phyloP scores from a whole-genome alignment of 64 coral and sea anemone genomes.

The Orbicella faveolata region DNA sequence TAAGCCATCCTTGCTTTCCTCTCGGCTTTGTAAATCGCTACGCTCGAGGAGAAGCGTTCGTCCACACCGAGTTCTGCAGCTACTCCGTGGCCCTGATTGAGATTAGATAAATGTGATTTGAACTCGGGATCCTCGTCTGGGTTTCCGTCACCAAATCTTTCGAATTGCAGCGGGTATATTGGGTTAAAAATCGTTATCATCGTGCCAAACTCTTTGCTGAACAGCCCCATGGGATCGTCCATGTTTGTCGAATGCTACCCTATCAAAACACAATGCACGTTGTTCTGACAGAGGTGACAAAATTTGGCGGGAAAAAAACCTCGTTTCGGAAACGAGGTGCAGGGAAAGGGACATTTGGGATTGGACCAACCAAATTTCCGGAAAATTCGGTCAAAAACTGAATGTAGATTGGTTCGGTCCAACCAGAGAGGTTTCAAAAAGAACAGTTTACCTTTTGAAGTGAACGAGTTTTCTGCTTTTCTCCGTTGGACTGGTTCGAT shows the following conservation, averaged over 20 bases:
- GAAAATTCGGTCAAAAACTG: too few species aligned
- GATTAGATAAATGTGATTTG: conserved; percentile 29
- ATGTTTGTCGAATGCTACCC: background rate
- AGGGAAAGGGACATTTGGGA: too few species aligned
- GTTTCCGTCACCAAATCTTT: conserved; percentile 68
- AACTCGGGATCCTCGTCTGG: conserved; percentile 65
- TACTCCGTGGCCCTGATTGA: conserved; percentile 31
- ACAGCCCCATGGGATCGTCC: conserved; percentile 30
- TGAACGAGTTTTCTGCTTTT: too few species aligned
- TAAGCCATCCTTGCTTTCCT: conserved; percentile 71
- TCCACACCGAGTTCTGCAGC: conserved; percentile 41
- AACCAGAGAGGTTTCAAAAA: too few species aligned
- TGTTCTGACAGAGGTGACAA: background rate
- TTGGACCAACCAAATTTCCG: too few species aligned
- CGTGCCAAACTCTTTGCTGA: conserved; percentile 57
- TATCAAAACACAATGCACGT: background rate
- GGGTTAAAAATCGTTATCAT: conserved; percentile 76
- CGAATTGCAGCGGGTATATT: conserved; percentile 79
- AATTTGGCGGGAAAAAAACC: conserved; percentile 47
- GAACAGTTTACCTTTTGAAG: too few species aligned
- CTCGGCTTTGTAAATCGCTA: conserved; percentile 66
- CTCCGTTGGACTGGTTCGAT: too few species aligned
- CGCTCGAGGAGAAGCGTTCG: conserved; percentile 33
- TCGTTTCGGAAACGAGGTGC: conserved; percentile 32
- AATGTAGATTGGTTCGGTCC: too few species aligned